These are phyloP conservation scores for Lagopus leucura DNA, from an alignment of 2,113 vertebrate genomes.

Conservation along the genomic window DNA sequence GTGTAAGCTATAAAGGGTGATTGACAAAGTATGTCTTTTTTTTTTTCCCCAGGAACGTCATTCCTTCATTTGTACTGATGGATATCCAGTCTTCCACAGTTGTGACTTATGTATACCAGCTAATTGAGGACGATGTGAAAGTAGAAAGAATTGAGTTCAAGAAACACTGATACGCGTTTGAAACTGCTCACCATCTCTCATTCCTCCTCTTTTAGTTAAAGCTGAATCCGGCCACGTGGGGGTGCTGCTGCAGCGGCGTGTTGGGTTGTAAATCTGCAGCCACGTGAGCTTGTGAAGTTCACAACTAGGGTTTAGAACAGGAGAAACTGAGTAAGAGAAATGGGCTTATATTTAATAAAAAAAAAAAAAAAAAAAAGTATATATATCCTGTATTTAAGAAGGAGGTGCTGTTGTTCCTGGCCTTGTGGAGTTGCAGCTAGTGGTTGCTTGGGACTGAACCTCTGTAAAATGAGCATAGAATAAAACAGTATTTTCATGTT, in stretches of 20 bases:
- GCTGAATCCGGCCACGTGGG: background rate
- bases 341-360: background rate
- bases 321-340: background rate
- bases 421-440: background rate
- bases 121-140: constrained; percentile 91
- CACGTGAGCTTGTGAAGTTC: rapidly evolving
- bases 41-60: constrained; percentile 84
- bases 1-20: background rate
- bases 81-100: constrained; percentile 94
- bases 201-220: background rate
- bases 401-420: background rate
- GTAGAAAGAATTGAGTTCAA: constrained; percentile 95
- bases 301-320: background rate
- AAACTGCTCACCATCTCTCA: background rate
- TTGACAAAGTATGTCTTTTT: rapidly evolving
- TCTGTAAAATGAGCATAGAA: rapidly evolving
- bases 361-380: background rate
- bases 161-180: constrained; percentile 80
- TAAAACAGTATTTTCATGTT: background rate
- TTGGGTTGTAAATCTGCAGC: background rate
- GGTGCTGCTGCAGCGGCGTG: constrained; percentile 8
- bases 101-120: constrained; percentile 91
- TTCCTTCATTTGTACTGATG: constrained; percentile 93
- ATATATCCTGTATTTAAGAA: background rate
- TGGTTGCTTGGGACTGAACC: background rate